These are phyloP conservation scores for Cryptocephalus moraei DNA, from an alignment of 2,888 invertebrate genomes.

Conservation along the genomic window DNA sequence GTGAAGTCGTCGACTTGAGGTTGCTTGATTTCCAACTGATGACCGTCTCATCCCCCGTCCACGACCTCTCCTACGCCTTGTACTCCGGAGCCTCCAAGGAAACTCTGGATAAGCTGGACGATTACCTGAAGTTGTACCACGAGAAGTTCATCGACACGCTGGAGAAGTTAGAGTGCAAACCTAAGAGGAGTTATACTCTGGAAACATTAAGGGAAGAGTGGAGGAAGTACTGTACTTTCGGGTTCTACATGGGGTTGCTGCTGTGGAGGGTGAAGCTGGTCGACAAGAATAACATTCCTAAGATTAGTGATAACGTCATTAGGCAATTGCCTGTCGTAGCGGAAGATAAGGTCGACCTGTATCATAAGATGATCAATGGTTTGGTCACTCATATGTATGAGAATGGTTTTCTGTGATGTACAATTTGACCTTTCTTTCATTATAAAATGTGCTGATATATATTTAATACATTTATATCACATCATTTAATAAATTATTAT, in stretches of 20 bases:
- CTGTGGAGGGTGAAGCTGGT: not conserved
- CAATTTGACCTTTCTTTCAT: not conserved
- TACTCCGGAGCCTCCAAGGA: conserved; percentile 21
- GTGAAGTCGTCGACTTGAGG: not conserved
- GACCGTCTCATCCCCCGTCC: conserved; percentile 8
- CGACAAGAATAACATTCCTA: not conserved
- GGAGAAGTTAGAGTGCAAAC: conserved; percentile 16
- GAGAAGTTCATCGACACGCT: conserved; percentile 17
- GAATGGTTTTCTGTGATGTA: not conserved
- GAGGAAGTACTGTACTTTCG: conserved; percentile 4
- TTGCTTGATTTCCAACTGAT: conserved; percentile 13
- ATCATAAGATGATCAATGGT: not conserved
- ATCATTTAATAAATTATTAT: too few species aligned
- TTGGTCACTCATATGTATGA: not conserved
- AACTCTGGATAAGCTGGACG: conserved; percentile 17
- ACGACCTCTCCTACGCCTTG: conserved; percentile 22
- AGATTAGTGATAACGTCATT: not conserved
- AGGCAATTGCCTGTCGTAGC: not conserved
- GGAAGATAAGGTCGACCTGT: not conserved
- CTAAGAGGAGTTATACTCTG: conserved; percentile 18
- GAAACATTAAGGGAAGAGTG: conserved; percentile 7
- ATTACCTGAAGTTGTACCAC: conserved; percentile 22
- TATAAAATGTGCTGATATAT: too few species aligned
- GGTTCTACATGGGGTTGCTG: not conserved
- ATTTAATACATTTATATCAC: too few species aligned